These are phyloP conservation scores for Callinectes sapidus DNA, from an alignment of 2,888 invertebrate species.

Conservation along the genomic window DNA sequence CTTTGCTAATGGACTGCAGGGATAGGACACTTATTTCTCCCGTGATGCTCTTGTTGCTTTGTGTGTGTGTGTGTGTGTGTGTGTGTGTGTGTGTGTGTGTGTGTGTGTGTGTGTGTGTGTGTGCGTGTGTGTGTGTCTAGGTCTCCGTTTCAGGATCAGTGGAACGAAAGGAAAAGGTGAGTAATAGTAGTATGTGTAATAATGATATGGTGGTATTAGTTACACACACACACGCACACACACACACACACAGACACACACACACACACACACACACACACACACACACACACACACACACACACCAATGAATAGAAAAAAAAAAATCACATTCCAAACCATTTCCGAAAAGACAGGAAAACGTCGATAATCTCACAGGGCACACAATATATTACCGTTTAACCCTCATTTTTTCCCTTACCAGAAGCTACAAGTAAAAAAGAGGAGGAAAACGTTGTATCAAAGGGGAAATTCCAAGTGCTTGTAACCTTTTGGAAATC, in stretches of 20 bases:
- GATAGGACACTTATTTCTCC: not conserved
- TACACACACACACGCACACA: too few relatives aligned
- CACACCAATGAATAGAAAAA: too few relatives aligned
- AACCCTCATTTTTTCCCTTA: not conserved
- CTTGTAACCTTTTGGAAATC: constrained; percentile 30
- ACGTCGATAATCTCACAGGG: not conserved
- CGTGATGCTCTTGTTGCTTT: not conserved
- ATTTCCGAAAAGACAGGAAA: not conserved
- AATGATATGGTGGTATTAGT: not conserved
- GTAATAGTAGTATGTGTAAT: not conserved
- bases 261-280: too few relatives aligned
- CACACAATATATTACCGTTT: not conserved
- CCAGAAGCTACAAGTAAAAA: not conserved
- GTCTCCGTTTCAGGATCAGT: not conserved
- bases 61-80: not conserved
- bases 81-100: not conserved
- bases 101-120: not conserved
- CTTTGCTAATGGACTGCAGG: not conserved
- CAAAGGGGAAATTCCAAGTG: not conserved
- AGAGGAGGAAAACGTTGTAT: not conserved
- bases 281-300: too few relatives aligned
- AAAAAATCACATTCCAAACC: not conserved
- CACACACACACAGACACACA: too few relatives aligned
- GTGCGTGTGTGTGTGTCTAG: not conserved
- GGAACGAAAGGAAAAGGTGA: not conserved